A percentile compares a stretch with the other conserved stretches of the same genome.
phyloP scores from a whole-genome alignment of 2,797 vertebrate species.

The Sebastes oblongus region DNA sequence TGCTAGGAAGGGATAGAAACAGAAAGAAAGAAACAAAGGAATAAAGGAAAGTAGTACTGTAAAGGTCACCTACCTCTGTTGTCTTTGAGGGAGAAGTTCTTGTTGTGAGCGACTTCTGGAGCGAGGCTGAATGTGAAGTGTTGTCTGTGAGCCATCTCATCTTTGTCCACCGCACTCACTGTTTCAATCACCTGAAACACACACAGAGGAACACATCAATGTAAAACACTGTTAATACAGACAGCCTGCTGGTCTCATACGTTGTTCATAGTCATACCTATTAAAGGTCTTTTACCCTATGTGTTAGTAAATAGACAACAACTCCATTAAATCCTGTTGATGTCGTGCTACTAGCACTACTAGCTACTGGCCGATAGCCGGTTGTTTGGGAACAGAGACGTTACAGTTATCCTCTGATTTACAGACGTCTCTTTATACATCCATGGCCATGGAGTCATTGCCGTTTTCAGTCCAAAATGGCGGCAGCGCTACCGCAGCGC shows the following conservation, averaged over 20 bases:
- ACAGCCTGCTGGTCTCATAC: too few relatives aligned
- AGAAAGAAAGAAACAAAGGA: not conserved
- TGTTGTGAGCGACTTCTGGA: conserved; percentile 91
- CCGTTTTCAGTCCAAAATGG: too few relatives aligned
- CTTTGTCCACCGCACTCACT: conserved; percentile 94
- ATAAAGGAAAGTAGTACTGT: not conserved
- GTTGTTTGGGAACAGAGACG: too few relatives aligned
- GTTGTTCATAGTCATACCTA: too few relatives aligned
- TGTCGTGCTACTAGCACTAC: too few relatives aligned
- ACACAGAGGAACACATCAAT: not conserved
- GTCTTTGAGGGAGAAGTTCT: conserved; percentile 96
- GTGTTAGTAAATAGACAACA: too few relatives aligned
- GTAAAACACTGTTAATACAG: not conserved
- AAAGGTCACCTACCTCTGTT: conserved; percentile 87
- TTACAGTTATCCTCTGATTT: too few relatives aligned
- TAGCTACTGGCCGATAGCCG: too few relatives aligned
- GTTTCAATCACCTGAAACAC: conserved; percentile 89
- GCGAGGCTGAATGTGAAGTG: conserved; percentile 93
- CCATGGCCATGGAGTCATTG: too few relatives aligned
- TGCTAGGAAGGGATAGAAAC: not conserved
- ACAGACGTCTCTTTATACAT: too few relatives aligned
- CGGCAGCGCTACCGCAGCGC: too few relatives aligned
- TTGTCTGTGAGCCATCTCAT: conserved; percentile 91
- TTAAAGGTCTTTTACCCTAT: accelerated
- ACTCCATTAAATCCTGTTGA: too few relatives aligned